Conservation (phyloP, 2,113 vertebrate genomes). For the Hypocryptadius cinnamomeus region DNA sequence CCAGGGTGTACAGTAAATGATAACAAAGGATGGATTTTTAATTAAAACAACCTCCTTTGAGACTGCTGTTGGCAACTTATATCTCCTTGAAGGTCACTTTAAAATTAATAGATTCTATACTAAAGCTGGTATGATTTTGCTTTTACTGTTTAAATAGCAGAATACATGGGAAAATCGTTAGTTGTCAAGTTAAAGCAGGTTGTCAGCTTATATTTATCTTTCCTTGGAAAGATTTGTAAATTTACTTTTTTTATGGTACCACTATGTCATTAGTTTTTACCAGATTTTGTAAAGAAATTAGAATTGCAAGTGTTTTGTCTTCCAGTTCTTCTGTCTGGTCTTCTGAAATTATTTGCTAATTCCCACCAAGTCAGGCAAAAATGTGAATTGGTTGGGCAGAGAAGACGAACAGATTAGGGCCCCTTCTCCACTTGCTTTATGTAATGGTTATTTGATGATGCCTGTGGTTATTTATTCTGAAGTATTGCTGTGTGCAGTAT, state of each 20-base stretch:
- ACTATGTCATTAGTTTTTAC: not conserved
- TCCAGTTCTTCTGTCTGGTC: not conserved
- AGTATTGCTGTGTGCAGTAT: not conserved
- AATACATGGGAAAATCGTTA: not conserved
- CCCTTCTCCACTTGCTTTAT: not conserved
- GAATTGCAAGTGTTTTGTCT: not conserved
- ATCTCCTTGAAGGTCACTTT: not conserved
- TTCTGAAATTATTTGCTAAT: not conserved
- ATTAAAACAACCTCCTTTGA: not conserved
- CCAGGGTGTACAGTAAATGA: not conserved
- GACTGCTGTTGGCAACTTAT: not conserved
- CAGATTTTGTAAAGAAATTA: not conserved
- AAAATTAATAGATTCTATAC: not conserved
- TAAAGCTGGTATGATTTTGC: not conserved
- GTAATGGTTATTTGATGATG: not conserved
- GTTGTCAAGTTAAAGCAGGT: not conserved
- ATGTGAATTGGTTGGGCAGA: not conserved
- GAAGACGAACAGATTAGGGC: not conserved
- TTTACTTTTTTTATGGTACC: not conserved
- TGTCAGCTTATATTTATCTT: not conserved
- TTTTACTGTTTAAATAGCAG: not conserved
- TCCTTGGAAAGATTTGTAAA: not conserved
- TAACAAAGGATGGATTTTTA: slow-evolving; percentile 1
- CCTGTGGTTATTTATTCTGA: not conserved
- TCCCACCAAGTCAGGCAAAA: not conserved